A percentile compares a stretch with the other conserved stretches of the same genome.
Evolutionary conservation across 2,888 invertebrate species (phyloP).

Genomic region (Coenonympha glycerion): DNA sequence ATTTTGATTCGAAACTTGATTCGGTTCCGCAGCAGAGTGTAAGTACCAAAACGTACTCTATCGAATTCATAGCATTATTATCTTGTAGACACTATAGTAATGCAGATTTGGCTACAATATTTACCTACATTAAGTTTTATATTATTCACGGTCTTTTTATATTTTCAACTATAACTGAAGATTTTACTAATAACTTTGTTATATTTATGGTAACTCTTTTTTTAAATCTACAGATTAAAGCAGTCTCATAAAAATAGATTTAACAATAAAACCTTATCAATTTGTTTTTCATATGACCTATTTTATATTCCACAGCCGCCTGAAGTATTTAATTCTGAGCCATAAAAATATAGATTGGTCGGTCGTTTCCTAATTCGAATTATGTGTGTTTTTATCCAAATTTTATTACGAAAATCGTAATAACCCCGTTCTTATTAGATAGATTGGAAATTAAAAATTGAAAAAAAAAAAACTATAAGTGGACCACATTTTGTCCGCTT

Average conservation of each 20-base stretch:
- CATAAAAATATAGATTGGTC: constrained; percentile 29
- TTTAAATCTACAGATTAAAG: too few relatives aligned
- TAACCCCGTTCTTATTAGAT: constrained; percentile 17
- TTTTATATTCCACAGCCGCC: constrained; percentile 27
- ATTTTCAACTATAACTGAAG: too few relatives aligned
- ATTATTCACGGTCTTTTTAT: too few relatives aligned
- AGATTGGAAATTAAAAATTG: constrained; percentile 30
- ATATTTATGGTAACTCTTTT: too few relatives aligned
- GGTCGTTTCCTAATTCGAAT: constrained; percentile 25
- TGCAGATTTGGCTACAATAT: too few relatives aligned
- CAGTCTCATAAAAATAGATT: constrained; percentile 11
- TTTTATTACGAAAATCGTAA: constrained; percentile 19
- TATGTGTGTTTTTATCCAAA: constrained; percentile 30
- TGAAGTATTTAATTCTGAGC: constrained; percentile 28
- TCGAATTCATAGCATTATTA: too few relatives aligned
- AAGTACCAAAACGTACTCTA: too few relatives aligned
- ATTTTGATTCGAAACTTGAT: too few relatives aligned
- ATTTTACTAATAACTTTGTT: too few relatives aligned
- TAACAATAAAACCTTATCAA: constrained; percentile 22
- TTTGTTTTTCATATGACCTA: constrained; percentile 24
- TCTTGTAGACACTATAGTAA: too few relatives aligned
- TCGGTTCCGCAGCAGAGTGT: too few relatives aligned
- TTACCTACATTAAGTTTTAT: too few relatives aligned
- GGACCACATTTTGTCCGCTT: constrained; percentile 34
- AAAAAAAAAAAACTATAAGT: constrained; percentile 27